Evolutionary conservation across 1,140 invertebrate genomes (phyloP).

Genomic region (Zaprionus davidi): DNA sequence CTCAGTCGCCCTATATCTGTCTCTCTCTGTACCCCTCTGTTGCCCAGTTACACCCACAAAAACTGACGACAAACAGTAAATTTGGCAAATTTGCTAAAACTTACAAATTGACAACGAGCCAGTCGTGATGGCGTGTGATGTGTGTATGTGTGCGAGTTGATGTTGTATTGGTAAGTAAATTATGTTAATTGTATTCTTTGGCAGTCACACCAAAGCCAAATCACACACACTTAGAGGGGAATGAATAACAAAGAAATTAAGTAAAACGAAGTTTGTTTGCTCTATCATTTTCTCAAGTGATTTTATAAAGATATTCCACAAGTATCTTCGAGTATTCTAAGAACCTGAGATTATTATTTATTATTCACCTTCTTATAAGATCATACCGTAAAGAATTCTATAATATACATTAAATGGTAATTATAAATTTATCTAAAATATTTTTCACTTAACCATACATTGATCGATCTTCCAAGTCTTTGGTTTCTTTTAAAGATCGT

Average conservation of each 20-base stretch:
- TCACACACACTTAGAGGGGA: slow-evolving; percentile 1
- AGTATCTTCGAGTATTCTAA: too few relatives aligned
- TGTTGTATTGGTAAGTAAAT: slow-evolving; percentile 72
- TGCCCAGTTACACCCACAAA: slow-evolving; percentile 1
- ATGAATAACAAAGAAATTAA: neutral
- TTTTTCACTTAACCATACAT: too few relatives aligned
- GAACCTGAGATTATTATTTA: too few relatives aligned
- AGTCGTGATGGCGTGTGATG: slow-evolving; percentile 52
- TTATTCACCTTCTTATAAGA: neutral
- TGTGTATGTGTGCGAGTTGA: slow-evolving; percentile 20
- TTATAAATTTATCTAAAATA: too few relatives aligned
- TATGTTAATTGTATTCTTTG: slow-evolving; percentile 80
- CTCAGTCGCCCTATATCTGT: neutral
- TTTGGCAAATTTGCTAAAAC: slow-evolving; percentile 76
- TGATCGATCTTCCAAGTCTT: too few relatives aligned
- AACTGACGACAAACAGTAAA: slow-evolving; percentile 43
- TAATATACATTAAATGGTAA: too few relatives aligned
- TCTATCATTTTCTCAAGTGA: neutral
- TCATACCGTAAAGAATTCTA: neutral
- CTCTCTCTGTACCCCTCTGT: too few relatives aligned
- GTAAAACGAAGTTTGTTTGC: neutral
- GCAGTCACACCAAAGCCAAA: slow-evolving; percentile 58
- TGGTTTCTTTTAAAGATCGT: too few relatives aligned
- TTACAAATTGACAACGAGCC: slow-evolving; percentile 53
- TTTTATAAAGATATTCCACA: too few relatives aligned